Evolutionary conservation across 2,888 invertebrate genomes (phyloP).

Genomic region (Aspidiotus destructor): DNA sequence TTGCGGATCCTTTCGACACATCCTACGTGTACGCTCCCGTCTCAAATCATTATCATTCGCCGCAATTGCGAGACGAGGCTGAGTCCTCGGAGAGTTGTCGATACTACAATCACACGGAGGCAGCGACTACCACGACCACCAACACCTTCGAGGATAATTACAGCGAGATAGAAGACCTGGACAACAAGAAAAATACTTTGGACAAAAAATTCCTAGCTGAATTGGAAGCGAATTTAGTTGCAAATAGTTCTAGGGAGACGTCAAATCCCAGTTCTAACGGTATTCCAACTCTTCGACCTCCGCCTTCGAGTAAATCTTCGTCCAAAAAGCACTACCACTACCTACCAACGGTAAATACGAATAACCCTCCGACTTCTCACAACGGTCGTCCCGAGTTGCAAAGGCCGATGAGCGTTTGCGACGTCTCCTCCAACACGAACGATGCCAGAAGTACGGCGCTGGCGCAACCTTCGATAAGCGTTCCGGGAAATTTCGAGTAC

Average conservation of each 20-base stretch:
- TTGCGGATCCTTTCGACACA: conserved; percentile 60
- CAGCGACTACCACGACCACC: background rate
- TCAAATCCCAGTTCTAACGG: conserved; percentile 36
- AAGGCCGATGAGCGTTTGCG: conserved; percentile 20
- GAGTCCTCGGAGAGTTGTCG: conserved; percentile 4
- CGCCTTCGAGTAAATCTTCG: conserved; percentile 41
- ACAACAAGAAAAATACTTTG: conserved; percentile 37
- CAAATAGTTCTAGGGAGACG: conserved; percentile 40
- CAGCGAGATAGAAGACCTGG: background rate
- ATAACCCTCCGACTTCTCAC: conserved; percentile 2
- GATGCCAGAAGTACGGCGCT: conserved; percentile 2
- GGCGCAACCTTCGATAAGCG: background rate
- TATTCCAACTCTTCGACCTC: conserved; percentile 46
- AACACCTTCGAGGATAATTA: conserved; percentile 2
- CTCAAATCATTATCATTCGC: conserved; percentile 4
- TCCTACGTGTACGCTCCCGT: conserved; percentile 42
- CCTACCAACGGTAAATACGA: background rate
- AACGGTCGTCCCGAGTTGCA: conserved; percentile 13
- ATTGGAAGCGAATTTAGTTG: conserved; percentile 52
- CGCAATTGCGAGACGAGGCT: background rate
- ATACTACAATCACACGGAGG: conserved; percentile 28
- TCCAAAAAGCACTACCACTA: conserved; percentile 36
- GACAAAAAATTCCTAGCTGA: conserved; percentile 55
- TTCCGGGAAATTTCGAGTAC: conserved; percentile 7
- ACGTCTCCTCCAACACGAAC: conserved; percentile 3